Percentiles rank a stretch among this genome's conserved stretches.
phyloP scores from a whole-genome alignment of 2,888 invertebrate species.

The Lycophotia porphyrea region DNA sequence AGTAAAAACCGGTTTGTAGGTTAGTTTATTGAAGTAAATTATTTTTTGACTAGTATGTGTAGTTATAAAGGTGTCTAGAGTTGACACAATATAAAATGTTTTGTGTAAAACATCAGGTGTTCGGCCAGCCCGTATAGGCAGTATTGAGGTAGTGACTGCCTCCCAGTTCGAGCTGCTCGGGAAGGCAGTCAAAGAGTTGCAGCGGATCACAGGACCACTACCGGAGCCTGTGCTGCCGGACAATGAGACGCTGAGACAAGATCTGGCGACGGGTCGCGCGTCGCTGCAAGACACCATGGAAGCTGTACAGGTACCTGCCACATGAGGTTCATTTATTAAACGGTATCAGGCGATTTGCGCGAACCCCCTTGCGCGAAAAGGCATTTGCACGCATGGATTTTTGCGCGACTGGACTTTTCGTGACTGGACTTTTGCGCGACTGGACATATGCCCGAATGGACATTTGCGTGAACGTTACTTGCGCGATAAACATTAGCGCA shows the following conservation, averaged over 20 bases:
- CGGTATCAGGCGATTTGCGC: too few species aligned
- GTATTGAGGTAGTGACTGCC: constrained; percentile 11
- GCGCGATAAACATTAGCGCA: too few species aligned
- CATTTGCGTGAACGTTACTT: too few species aligned
- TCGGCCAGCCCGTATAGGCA: constrained; percentile 1
- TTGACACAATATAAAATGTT: not conserved
- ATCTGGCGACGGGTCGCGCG: not conserved
- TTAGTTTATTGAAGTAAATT: not conserved
- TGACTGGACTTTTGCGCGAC: too few species aligned
- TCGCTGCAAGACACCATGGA: constrained; percentile 5
- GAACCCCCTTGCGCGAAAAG: too few species aligned
- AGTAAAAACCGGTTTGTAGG: not conserved
- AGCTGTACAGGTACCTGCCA: constrained; percentile 3
- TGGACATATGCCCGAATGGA: too few species aligned
- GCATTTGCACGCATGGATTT: too few species aligned
- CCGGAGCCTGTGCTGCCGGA: not conserved
- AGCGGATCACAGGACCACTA: not conserved
- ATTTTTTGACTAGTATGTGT: not conserved
- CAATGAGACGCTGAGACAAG: not conserved
- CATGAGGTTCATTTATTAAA: not conserved
- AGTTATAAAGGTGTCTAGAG: not conserved
- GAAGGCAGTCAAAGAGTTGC: not conserved
- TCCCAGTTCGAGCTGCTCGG: not conserved
- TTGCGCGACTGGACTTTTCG: too few species aligned
- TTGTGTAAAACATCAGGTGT: not conserved